phyloP scores from a whole-genome alignment of 2,113 vertebrate genomes.

The Lucifuga dentata region DNA sequence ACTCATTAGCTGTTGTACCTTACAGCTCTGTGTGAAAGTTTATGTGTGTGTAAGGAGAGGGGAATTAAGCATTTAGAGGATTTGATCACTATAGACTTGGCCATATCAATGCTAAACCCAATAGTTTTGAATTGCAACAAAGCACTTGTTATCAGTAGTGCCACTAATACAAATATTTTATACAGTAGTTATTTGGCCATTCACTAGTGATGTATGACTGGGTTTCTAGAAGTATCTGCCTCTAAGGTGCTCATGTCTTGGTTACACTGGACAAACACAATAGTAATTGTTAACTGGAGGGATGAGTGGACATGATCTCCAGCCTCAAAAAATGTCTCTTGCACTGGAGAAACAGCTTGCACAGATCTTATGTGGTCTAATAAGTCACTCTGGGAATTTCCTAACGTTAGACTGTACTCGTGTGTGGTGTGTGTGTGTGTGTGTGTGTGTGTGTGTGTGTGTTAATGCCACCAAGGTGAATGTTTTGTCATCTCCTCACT shows the following conservation, averaged over 20 bases:
- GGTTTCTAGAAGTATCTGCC: slow-evolving; percentile 6
- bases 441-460: too few species aligned
- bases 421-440: background rate
- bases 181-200: too few species aligned
- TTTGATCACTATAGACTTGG: too few species aligned
- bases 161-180: too few species aligned
- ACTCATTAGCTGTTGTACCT: slow-evolving; percentile 44
- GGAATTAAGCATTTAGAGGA: background rate
- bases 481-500: background rate
- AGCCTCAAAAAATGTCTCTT: slow-evolving; percentile 33
- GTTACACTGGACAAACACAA: slow-evolving; percentile 22
- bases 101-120: too few species aligned
- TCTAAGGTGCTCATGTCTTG: slow-evolving; percentile 18
- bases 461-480: too few species aligned
- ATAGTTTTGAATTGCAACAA: too few species aligned
- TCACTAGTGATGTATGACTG: too few species aligned
- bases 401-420: slow-evolving; percentile 7
- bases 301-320: slow-evolving; percentile 26
- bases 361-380: slow-evolving; percentile 41
- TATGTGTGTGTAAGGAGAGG: background rate
- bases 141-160: too few species aligned
- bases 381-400: slow-evolving; percentile 35
- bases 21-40: background rate
- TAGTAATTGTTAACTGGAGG: slow-evolving; percentile 25
- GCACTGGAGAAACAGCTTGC: slow-evolving; percentile 16